Conservation (phyloP, 2,113 vertebrate genomes). For the Paradoxurus hermaphroditus region DNA sequence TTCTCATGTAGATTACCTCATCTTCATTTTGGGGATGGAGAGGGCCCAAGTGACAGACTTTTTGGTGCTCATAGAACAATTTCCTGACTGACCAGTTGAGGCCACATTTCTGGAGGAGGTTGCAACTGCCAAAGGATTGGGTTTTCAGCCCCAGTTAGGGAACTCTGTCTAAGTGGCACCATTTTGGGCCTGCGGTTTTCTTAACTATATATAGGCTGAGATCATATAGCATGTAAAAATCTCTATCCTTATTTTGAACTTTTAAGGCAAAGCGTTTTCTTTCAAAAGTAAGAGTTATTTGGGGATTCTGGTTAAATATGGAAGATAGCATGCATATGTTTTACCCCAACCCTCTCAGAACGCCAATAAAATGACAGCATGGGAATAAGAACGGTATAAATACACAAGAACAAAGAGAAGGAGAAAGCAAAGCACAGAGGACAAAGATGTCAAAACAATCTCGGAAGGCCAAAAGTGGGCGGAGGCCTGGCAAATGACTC, state of each 20-base stretch:
- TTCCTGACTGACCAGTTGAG: neutral
- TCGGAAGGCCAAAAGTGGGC: neutral
- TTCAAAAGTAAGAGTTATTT: constrained; percentile 23
- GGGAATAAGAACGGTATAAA: neutral
- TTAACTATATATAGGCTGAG: neutral
- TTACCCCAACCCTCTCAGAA: constrained; percentile 7
- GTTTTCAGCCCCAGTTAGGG: neutral
- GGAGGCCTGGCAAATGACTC: neutral
- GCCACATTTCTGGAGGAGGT: neutral
- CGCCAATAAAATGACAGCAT: constrained; percentile 23
- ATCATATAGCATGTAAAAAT: neutral
- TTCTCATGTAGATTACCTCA: neutral
- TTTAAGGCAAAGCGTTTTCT: constrained; percentile 34
- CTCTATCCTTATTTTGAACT: neutral
- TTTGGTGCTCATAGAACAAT: neutral
- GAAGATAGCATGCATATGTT: neutral
- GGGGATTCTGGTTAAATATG: constrained; percentile 37
- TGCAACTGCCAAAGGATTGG: neutral
- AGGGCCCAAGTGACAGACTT: neutral
- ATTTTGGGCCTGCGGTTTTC: neutral
- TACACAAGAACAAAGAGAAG: neutral
- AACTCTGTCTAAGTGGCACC: neutral
- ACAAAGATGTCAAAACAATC: constrained; percentile 34
- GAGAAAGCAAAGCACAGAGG: neutral
- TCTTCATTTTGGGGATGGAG: neutral